Evolutionary conservation across 1,140 invertebrate genomes (phyloP), one percentile per base, ranked within the genome.

Genomic region (Lordiphosa clarofinis): DNA sequence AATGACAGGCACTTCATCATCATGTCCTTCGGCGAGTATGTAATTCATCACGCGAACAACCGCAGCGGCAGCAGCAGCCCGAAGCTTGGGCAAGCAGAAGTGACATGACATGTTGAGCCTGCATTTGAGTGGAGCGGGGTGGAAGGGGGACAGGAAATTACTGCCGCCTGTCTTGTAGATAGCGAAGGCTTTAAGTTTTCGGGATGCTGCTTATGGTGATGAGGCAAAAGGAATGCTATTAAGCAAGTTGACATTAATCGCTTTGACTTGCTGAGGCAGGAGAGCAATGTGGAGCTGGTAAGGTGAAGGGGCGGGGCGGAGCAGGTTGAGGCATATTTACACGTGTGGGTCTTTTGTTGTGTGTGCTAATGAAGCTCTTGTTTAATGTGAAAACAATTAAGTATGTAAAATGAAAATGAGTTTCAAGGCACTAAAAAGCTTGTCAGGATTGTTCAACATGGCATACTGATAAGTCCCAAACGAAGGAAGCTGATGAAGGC

Each of bases 1-100:
- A 84, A 86, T 84, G 78, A 84, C 78, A 84, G 79, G 73, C 78
- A 84, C 78, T 84, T 86, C 78, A 84, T 84, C 78, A 84, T 86
- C 73, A 65, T 86, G 78, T 84, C 78, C 78, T 84, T 84, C 79
- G 78, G 79, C 78, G 78, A 73, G 79, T 78, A 65, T 84, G 78
- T 84, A 84, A 84, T 84, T 84, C 78, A 84, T 84, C 78, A 84
- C 79, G 78, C 78, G 78, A 86, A 76, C 78, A 86, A 78, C 78
- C 79, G 61, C 78, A 84, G 69, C 69, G 52, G 57, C 4, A 13
- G 13, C 31, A 28, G 28, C 31, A 8, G 48, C 48, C 36, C 9
- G 19, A 46, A 50, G 48, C 21, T 37, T 50, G 36, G 44, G 21
- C 55, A 15, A 40, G 31, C 55, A 53, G 46, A 62, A 61, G 38